Base-by-base conservation (phyloP, 2,888 invertebrate genomes). In the Diplolepis rosae region DNA sequence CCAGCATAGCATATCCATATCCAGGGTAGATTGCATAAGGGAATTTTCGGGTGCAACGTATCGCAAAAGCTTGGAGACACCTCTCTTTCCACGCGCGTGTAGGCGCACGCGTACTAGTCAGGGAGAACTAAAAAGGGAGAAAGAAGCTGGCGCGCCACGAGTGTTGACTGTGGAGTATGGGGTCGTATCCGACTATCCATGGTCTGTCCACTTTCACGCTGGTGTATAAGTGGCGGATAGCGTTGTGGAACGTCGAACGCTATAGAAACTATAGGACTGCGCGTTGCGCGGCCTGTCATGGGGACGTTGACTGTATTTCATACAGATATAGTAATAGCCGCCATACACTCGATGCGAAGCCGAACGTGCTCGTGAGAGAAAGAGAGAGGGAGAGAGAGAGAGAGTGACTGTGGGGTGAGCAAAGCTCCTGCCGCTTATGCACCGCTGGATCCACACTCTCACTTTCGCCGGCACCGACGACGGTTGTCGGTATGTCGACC, bases 391-490 rank as follows among this genome's bases (percentile, higher is more conserved):
- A 56, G 56, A 35, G 56, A 13, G 56, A 18, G 61, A 13, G 61
- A 28, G 50, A 30, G 56, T 11, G 66, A 42, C 45, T 50, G 68
- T 50, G 65, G 68, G 68, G 71, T 70, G 50, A 61, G 65, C 68
- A 71, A 48, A 73, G 42, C 35, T 35, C 56, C 69, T 39, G 56
- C 39, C 18, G 80, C 82, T 79, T 82, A 85, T 84, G 86, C 86
- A 85, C 81, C 81, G 81, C 79, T 82, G 85, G 82, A 80, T 82
- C 79, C 79, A 75, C 84, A 87, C 87, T 87, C 87, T 87, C 87
- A 86, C 87, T 87, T 87, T 87, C 86, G 87, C 82, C 82, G 85
- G 84, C 83, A 79, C 79, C 85, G 85, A 84, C 84, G 84, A 85
- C 85, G 83, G 81, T 79, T 81, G 79, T 77, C 61, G 32, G 56